A percentile compares a stretch with the other conserved stretches of the same genome.
Evolutionary conservation across 2,888 invertebrate genomes (phyloP).

Genomic region (Lumbricus terrestris): DNA sequence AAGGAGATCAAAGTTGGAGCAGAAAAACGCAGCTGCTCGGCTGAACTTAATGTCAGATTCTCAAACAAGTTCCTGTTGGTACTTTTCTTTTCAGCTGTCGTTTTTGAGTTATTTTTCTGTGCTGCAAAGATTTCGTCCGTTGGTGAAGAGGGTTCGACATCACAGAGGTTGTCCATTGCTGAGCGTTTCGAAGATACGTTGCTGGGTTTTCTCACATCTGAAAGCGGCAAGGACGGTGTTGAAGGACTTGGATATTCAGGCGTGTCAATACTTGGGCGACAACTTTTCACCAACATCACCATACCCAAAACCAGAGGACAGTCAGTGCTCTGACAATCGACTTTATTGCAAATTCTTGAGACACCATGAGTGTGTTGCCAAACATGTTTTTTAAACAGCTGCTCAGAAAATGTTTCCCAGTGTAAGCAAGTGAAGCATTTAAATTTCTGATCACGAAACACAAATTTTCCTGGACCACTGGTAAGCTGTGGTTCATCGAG

Average conservation of each 20-base stretch:
- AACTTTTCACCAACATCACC: background rate
- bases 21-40: background rate
- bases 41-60: background rate
- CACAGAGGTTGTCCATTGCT: background rate
- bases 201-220: background rate
- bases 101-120: too few species aligned
- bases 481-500: background rate
- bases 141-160: background rate
- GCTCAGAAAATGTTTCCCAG: background rate
- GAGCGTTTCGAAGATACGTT: background rate
- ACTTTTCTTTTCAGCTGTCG: background rate
- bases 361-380: background rate
- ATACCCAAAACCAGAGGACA: conserved; percentile 5
- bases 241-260: background rate
- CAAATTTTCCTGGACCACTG: background rate
- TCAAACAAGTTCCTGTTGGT: background rate
- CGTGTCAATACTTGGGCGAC: background rate
- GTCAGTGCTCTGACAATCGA: background rate
- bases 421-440: background rate
- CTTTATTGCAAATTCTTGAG: background rate
- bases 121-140: background rate
- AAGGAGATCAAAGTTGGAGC: background rate
- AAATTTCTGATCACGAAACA: background rate
- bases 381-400: background rate
- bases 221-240: background rate